phyloP scores from a whole-genome alignment of 2,113 vertebrate genomes.

The Dromaius novaehollandiae region DNA sequence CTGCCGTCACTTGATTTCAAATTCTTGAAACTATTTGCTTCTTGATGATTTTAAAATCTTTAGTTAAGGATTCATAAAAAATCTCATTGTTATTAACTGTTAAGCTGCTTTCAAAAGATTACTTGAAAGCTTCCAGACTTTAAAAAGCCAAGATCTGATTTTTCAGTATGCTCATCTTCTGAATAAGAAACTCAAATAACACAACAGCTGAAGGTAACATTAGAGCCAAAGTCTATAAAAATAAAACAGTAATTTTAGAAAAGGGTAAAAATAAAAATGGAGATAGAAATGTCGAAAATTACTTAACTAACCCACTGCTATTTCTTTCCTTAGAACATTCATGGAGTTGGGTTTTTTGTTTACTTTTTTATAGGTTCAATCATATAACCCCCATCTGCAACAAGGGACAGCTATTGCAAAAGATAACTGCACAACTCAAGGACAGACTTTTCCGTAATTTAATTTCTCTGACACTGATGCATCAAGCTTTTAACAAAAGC shows the following conservation, averaged over 20 bases:
- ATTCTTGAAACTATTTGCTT: background rate
- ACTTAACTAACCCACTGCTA: background rate
- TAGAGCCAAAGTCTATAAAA: background rate
- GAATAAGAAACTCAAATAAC: slow-evolving; percentile 38
- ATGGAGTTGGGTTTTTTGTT: background rate
- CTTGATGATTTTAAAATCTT: slow-evolving; percentile 15
- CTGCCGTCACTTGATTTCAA: background rate
- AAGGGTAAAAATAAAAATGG: slow-evolving; percentile 15
- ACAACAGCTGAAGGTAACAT: background rate
- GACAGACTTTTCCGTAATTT: background rate
- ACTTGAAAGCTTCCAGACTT: slow-evolving; percentile 36
- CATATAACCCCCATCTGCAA: background rate
- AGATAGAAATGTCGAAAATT: background rate
- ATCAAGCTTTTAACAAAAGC: slow-evolving; percentile 3
- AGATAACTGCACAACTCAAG: background rate
- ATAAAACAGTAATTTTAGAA: background rate
- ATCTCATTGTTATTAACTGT: slow-evolving; percentile 56
- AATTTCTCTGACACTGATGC: background rate
- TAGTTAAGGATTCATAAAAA: slow-evolving; percentile 34
- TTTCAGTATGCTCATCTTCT: slow-evolving; percentile 26
- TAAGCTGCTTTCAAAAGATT: slow-evolving; percentile 53
- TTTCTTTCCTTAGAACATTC: slow-evolving; percentile 1
- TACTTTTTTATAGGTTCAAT: background rate
- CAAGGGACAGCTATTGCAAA: background rate
- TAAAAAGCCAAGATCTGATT: slow-evolving; percentile 54